Evolutionary conservation across 1,140 invertebrate genomes (phyloP).

Genomic region (Eubasilissa regina): DNA sequence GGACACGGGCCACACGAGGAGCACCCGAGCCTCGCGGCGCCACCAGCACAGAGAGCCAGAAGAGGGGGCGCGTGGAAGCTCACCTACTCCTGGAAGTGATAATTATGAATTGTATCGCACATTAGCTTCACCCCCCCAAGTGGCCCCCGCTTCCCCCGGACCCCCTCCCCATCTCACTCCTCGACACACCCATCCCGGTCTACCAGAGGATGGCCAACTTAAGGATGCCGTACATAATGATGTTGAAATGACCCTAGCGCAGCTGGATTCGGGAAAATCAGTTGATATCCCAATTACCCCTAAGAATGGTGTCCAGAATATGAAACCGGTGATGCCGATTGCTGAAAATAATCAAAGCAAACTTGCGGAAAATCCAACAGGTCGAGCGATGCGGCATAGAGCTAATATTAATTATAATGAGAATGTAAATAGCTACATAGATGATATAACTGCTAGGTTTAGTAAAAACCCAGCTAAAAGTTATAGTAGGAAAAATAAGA

Average conservation of each 20-base stretch:
- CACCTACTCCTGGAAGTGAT: constrained; percentile 71
- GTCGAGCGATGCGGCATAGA: constrained; percentile 69
- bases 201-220: constrained; percentile 4
- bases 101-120: constrained; percentile 71
- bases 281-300: constrained; percentile 60
- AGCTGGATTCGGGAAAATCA: constrained; percentile 64
- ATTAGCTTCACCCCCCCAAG: constrained; percentile 65
- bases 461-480: constrained; percentile 57
- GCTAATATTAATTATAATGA: constrained; percentile 72
- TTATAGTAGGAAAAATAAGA: constrained; percentile 55
- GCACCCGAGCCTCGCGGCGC: constrained; percentile 53
- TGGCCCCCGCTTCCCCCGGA: constrained; percentile 45
- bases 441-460: constrained; percentile 56
- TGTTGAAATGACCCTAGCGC: constrained; percentile 66
- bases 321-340: not conserved
- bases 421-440: constrained; percentile 63
- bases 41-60: constrained; percentile 64
- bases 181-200: not conserved
- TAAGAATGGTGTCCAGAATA: constrained; percentile 30
- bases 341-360: constrained; percentile 18
- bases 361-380: constrained; percentile 61
- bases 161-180: constrained; percentile 60
- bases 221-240: constrained; percentile 60
- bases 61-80: constrained; percentile 67
- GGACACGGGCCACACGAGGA: constrained; percentile 56